Evolutionary conservation across 2,113 vertebrate genomes (phyloP).

Genomic region (Leptodactylus fuscus): DNA sequence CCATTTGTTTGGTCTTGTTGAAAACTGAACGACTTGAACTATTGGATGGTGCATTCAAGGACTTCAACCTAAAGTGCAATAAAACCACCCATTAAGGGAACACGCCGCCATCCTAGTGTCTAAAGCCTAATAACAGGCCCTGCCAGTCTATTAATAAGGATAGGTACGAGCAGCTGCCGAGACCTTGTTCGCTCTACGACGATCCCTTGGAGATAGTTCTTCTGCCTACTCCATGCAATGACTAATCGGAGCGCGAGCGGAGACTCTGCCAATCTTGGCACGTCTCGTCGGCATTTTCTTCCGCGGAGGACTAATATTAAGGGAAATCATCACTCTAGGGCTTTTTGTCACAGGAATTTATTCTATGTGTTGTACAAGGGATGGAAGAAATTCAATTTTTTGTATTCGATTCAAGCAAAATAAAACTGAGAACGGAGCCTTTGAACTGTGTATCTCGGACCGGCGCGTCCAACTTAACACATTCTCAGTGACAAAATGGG

Average conservation of each 20-base stretch:
- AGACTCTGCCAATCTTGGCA: slow-evolving; percentile 43
- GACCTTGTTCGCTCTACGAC: slow-evolving; percentile 17
- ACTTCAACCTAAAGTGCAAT: not conserved
- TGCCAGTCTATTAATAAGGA: slow-evolving; percentile 26
- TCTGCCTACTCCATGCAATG: slow-evolving; percentile 36
- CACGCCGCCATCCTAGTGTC: not conserved
- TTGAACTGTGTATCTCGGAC: slow-evolving; percentile 42
- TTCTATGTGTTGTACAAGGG: slow-evolving; percentile 31
- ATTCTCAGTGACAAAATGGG: slow-evolving; percentile 47
- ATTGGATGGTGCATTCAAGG: slow-evolving; percentile 26
- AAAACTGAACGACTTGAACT: too few species aligned
- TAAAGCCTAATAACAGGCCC: not conserved
- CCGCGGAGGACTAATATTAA: slow-evolving; percentile 34
- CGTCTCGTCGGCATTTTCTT: not conserved
- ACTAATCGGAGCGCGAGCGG: slow-evolving; percentile 34
- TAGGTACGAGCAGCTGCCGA: slow-evolving; percentile 37
- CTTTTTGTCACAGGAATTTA: slow-evolving; percentile 43
- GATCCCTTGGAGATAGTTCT: slow-evolving; percentile 33
- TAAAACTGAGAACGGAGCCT: slow-evolving; percentile 25
- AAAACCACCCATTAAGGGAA: slow-evolving; percentile 6
- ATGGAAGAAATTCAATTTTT: slow-evolving; percentile 31
- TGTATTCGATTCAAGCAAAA: slow-evolving; percentile 45
- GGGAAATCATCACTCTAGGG: slow-evolving; percentile 28
- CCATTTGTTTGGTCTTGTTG: too few species aligned
- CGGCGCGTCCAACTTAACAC: slow-evolving; percentile 1